A percentile compares a stretch with the other conserved stretches of the same genome.
phyloP scores from a whole-genome alignment of 2,888 invertebrate genomes.

The Nasonovia ribisnigri region DNA sequence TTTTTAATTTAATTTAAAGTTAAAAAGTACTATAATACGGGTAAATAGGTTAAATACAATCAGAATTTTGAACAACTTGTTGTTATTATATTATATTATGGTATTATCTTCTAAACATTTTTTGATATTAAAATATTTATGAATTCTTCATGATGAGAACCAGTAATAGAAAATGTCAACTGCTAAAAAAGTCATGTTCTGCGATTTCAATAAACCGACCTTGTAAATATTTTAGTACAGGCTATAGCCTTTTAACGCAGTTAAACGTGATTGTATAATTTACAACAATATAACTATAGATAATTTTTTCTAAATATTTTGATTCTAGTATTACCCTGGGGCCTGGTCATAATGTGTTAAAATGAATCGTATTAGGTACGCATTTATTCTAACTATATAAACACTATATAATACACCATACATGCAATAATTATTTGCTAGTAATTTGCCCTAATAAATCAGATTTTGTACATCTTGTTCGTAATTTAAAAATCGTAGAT shows the following conservation, averaged over 20 bases:
- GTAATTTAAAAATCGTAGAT: no score
- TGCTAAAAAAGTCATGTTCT: background rate
- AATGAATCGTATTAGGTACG: background rate
- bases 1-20: background rate
- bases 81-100: background rate
- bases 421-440: background rate
- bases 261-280: background rate
- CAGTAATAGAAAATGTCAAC: conserved; percentile 11
- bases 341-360: background rate
- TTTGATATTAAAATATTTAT: conserved; percentile 16
- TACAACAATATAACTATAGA: background rate
- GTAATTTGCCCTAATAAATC: background rate
- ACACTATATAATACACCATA: background rate
- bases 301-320: background rate
- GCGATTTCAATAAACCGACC: background rate
- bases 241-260: background rate
- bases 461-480: no score
- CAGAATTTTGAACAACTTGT: background rate
- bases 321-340: background rate
- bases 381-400: background rate
- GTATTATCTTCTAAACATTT: no score
- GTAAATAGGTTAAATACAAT: background rate
- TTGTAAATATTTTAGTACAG: background rate
- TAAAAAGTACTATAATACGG: background rate
- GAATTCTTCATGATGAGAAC: background rate